These are phyloP conservation scores for Aporophyla lueneburgensis DNA, from an alignment of 2,888 invertebrate species.

Conservation along the genomic window DNA sequence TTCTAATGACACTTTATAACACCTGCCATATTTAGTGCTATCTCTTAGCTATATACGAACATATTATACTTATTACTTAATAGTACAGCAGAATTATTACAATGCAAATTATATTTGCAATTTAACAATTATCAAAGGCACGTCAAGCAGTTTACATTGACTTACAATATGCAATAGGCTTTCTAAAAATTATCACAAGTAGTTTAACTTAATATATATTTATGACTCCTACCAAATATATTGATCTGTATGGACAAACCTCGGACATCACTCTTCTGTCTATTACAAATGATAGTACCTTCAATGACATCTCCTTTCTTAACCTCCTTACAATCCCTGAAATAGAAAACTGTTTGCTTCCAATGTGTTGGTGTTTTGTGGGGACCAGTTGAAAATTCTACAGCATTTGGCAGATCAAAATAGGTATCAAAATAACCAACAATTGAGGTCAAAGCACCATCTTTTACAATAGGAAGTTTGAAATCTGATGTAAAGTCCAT, in stretches of 20 bases:
- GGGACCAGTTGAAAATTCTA: conserved; percentile 95
- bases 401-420: conserved; percentile 93
- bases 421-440: conserved; percentile 98
- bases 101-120: conserved; percentile 59
- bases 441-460: conserved; percentile 94
- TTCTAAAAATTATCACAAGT: conserved; percentile 33
- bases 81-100: conserved; percentile 36
- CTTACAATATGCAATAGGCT: conserved; percentile 35
- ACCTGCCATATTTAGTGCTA: conserved; percentile 44
- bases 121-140: conserved; percentile 41
- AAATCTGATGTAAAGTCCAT: conserved; percentile 94
- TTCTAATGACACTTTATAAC: conserved; percentile 35
- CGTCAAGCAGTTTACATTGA: conserved; percentile 41
- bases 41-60: conserved; percentile 65
- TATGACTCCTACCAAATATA: conserved; percentile 91
- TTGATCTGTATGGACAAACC: conserved; percentile 93
- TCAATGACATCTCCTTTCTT: conserved; percentile 92
- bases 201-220: conserved; percentile 92
- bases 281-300: conserved; percentile 94
- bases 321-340: conserved; percentile 93
- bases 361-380: conserved; percentile 95
- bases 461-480: conserved; percentile 91
- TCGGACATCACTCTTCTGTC: conserved; percentile 94
- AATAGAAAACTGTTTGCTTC: conserved; percentile 98
- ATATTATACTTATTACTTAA: conserved; percentile 38